Percentiles rank a stretch among this genome's conserved stretches.
phyloP scores from a whole-genome alignment of 2,797 vertebrate genomes.

The Cynopterus sphinx region DNA sequence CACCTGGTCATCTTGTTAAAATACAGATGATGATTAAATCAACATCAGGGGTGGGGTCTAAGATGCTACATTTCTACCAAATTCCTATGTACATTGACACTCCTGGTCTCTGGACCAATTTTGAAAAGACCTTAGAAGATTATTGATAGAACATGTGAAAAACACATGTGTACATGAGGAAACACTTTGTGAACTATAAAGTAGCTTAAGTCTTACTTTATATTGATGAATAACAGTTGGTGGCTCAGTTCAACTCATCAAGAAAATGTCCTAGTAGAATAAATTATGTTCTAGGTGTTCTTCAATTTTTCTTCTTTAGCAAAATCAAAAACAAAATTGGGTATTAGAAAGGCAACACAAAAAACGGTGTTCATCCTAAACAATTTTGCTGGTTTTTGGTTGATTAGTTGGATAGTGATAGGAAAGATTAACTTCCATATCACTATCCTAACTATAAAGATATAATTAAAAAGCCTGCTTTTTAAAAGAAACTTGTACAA shows the following conservation, averaged over 20 bases:
- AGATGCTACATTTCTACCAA: slow-evolving; percentile 30
- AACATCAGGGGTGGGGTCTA: background rate
- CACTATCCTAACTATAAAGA: background rate
- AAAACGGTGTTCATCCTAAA: background rate
- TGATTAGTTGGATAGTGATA: background rate
- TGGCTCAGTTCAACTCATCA: background rate
- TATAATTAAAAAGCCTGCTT: accelerated
- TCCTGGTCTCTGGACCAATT: background rate
- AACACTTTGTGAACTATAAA: background rate
- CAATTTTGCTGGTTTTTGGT: background rate
- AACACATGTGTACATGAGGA: background rate
- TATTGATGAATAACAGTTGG: background rate
- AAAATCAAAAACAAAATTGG: slow-evolving; percentile 26
- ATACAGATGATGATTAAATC: background rate
- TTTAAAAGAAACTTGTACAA: background rate
- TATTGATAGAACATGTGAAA: background rate
- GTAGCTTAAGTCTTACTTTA: background rate
- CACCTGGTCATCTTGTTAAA: background rate
- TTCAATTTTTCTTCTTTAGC: background rate
- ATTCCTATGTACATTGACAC: background rate
- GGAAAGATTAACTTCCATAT: background rate
- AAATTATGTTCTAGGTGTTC: background rate
- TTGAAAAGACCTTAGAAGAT: background rate
- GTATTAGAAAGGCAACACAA: background rate
- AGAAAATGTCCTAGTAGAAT: slow-evolving; percentile 11